Conservation (phyloP, 1,140 invertebrate genomes). For the Drosophila teissieri region DNA sequence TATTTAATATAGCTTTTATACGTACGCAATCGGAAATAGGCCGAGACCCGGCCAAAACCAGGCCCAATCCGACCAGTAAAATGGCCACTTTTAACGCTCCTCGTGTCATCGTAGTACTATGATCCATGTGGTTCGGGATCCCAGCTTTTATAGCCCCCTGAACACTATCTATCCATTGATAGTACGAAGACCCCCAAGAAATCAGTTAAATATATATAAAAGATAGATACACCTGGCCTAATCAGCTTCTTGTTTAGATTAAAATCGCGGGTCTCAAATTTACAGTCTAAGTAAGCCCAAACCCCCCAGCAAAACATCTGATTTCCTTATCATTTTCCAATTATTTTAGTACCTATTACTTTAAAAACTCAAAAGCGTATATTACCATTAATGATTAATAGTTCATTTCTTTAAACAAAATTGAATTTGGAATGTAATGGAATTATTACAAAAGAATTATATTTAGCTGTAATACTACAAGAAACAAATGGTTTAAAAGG, state of each 20-base stretch:
- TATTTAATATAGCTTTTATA: neutral
- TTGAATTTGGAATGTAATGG: too few species aligned
- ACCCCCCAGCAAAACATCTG: slow-evolving; percentile 13
- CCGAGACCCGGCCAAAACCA: slow-evolving; percentile 42
- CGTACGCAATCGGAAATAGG: slow-evolving; percentile 76
- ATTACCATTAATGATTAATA: neutral
- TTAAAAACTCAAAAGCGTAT: neutral
- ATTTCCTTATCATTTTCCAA: slow-evolving; percentile 43
- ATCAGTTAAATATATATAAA: slow-evolving; percentile 30
- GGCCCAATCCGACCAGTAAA: slow-evolving; percentile 45
- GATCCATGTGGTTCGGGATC: neutral
- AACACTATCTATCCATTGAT: slow-evolving; percentile 36
- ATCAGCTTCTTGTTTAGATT: slow-evolving; percentile 46
- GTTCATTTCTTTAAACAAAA: neutral
- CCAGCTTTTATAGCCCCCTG: slow-evolving; percentile 40
- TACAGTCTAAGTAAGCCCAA: slow-evolving; percentile 28
- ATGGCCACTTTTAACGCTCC: slow-evolving; percentile 35
- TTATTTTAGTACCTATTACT: slow-evolving; percentile 27
- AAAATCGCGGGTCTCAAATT: slow-evolving; percentile 35
- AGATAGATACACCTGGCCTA: slow-evolving; percentile 34
- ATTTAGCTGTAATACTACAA: too few species aligned
- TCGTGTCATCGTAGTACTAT: slow-evolving; percentile 48
- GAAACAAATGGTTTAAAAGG: too few species aligned
- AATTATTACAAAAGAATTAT: too few species aligned
- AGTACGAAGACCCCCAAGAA: slow-evolving; percentile 30